A percentile compares a stretch with the other conserved stretches of the same genome.
phyloP scores from a whole-genome alignment of 2,113 vertebrate species.

The Rhea americana region DNA sequence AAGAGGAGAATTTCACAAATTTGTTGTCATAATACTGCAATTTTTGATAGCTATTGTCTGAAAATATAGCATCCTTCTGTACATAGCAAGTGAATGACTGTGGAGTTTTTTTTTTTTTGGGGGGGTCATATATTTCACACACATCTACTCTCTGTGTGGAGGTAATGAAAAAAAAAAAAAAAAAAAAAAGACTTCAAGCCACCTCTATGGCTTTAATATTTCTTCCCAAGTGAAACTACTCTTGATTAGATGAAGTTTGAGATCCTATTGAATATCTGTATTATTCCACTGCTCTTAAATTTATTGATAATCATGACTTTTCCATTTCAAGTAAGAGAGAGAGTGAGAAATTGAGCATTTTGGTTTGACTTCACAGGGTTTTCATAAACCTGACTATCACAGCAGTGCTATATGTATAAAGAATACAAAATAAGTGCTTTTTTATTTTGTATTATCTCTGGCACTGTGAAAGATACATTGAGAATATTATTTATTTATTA shows the following conservation, averaged over 20 bases:
- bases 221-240: neutral
- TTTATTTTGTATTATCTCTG: neutral
- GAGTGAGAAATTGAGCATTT: neutral
- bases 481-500: neutral
- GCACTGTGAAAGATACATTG: neutral
- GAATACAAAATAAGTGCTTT: neutral
- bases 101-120: neutral
- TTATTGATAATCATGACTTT: neutral
- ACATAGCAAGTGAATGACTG: neutral
- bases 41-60: neutral
- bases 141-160: neutral
- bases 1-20: neutral
- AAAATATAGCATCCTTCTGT: neutral
- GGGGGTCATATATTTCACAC: neutral
- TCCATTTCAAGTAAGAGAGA: neutral
- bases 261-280: neutral
- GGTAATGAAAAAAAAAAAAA: neutral
- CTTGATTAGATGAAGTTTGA: neutral
- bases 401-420: neutral
- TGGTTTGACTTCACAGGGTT: neutral
- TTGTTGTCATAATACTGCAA: fast-evolving
- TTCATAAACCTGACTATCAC: neutral
- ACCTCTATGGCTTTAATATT: neutral
- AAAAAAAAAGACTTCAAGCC: neutral
- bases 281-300: neutral